Evolutionary conservation across 2,888 invertebrate species (phyloP), one percentile per base, ranked within the genome.

Genomic region (Eilema sororculum): DNA sequence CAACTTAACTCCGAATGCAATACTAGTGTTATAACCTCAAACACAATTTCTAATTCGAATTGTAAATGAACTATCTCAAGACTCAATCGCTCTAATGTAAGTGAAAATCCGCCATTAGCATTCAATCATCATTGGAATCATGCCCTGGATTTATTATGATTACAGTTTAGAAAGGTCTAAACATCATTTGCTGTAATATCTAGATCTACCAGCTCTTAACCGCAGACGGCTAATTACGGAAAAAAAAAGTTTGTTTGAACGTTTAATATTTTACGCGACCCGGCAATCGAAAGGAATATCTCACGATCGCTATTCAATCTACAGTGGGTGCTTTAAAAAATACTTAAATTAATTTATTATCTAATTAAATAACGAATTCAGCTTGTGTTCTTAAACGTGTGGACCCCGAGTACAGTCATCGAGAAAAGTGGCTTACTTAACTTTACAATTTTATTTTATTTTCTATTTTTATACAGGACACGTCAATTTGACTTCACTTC

Each of bases 61-160:
- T 52, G 52, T 52, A 52, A 52, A 52, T 52, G 52, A 52, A 52
- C 20, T n/a, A 52, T 52, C 52, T 52, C 52, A 16, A 25, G 25
- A 16, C 25, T 58, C 58, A 58, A 58, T 58, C 58, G 25, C 58
- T 28, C 28, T 28, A 58, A 58, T 58, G 62, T 33, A 62, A 62
- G 62, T 62, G 62, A 60, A 62, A 62, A 22, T 37, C 24, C 37
- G 9, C 22, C 41, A 62, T 62, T 30, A 62, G 13, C 62, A 37
- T n/a, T 22, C 33, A 62, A 37, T 62, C 41, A 22, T 33, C 30
- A 37, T 61, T 33, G 61, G 33, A 61, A 61, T 20, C n/a, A 37
- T 61, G 61, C 33, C 63, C 63, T 64, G 16, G 20, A 64, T 64
- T 46, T 64, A 16, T 28, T n/a, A 24, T n/a, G 46, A 28, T 22